phyloP scores from a whole-genome alignment of 1,140 invertebrate genomes.

The Drosophila dunni region DNA sequence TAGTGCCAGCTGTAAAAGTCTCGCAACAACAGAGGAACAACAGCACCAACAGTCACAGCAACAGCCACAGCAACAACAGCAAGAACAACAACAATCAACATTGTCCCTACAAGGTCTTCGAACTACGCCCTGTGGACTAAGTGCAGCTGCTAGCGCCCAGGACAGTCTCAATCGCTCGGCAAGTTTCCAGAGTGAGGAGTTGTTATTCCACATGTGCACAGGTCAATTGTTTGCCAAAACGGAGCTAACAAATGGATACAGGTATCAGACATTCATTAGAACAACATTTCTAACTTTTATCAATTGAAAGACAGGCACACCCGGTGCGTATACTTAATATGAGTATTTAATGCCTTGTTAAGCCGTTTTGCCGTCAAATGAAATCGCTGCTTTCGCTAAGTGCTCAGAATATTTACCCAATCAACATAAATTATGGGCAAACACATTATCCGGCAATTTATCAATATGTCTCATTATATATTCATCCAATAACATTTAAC shows the following conservation, averaged over 20 bases:
- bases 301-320: background rate
- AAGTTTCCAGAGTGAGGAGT: slow-evolving; percentile 66
- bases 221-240: slow-evolving; percentile 49
- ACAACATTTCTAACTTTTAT: background rate
- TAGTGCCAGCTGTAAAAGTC: slow-evolving; percentile 38
- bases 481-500: slow-evolving; percentile 25
- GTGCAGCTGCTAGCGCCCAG: slow-evolving; percentile 22
- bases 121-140: slow-evolving; percentile 18
- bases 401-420: slow-evolving; percentile 4
- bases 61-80: slow-evolving; percentile 2
- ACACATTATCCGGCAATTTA: background rate
- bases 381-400: slow-evolving; percentile 1
- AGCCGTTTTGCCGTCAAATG: background rate
- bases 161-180: slow-evolving; percentile 41
- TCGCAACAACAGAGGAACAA: slow-evolving; percentile 17
- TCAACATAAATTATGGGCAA: slow-evolving; percentile 25
- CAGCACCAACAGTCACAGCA: slow-evolving; percentile 16
- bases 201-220: slow-evolving; percentile 54
- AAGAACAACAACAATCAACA: slow-evolving; percentile 11
- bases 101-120: background rate
- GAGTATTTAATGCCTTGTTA: slow-evolving; percentile 30
- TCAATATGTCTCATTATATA: slow-evolving; percentile 25
- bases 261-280: slow-evolving; percentile 52
- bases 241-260: slow-evolving; percentile 36
- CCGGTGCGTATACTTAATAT: slow-evolving; percentile 36